Conservation (phyloP, 1,140 invertebrate species). For the Diuraphis noxia region DNA sequence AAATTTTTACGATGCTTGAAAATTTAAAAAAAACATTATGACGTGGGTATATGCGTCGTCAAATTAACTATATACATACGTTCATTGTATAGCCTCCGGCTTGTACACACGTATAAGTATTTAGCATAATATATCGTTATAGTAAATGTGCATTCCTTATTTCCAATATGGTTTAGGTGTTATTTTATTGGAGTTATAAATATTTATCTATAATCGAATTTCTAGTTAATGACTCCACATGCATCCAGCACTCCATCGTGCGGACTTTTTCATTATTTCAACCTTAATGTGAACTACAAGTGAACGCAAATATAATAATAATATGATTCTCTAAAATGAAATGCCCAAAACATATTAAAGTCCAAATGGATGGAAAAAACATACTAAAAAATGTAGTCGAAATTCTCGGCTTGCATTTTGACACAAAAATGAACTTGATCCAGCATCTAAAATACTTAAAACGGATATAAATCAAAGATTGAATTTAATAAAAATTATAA, state of each 20-base stretch:
- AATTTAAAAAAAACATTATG: conserved; percentile 10
- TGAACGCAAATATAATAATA: background rate
- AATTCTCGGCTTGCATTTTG: no score
- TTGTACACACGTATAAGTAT: background rate
- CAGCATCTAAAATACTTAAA: no score
- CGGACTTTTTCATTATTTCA: background rate
- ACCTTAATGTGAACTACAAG: no score
- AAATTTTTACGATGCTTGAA: background rate
- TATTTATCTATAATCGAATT: background rate
- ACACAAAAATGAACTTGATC: no score
- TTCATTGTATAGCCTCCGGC: background rate
- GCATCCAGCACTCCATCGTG: no score
- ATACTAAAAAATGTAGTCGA: no score
- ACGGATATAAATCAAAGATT: no score
- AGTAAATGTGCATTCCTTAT: background rate
- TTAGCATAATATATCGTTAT: background rate
- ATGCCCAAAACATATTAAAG: no score
- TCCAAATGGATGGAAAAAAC: no score
- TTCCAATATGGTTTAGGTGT: background rate
- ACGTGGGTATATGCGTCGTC: background rate
- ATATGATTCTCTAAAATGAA: no score
- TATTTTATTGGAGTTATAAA: background rate
- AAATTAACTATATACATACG: background rate
- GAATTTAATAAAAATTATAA: no score
- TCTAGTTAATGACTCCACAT: background rate